These are phyloP conservation scores for Crenuchus spilurus DNA, from an alignment of 2,797 vertebrate genomes.

Conservation along the genomic window DNA sequence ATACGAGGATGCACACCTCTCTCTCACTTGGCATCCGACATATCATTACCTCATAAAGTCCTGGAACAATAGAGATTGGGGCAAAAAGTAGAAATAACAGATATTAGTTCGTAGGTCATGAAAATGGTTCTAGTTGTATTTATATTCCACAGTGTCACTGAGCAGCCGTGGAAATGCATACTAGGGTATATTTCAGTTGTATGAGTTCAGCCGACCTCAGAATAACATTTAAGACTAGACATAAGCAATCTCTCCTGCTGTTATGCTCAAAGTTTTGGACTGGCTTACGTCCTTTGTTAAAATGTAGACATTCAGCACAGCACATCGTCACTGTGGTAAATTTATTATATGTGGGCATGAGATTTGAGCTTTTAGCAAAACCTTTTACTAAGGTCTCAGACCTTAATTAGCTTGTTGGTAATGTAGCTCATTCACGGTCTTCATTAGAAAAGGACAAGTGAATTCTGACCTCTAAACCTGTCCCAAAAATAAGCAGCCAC, in stretches of 20 bases:
- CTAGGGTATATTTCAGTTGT: too few relatives aligned
- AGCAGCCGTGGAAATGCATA: too few relatives aligned
- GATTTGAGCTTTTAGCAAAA: too few relatives aligned
- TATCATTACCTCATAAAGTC: constrained; percentile 47
- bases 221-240: not conserved
- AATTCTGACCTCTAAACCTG: too few relatives aligned
- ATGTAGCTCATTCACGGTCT: too few relatives aligned
- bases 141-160: not conserved
- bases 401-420: too few relatives aligned
- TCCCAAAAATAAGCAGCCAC: too few relatives aligned
- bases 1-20: constrained; percentile 31
- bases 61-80: constrained; percentile 33
- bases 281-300: too few relatives aligned
- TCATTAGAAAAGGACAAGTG: too few relatives aligned
- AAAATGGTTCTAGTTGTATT: not conserved
- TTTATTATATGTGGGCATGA: too few relatives aligned
- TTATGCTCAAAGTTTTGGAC: too few relatives aligned
- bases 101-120: not conserved
- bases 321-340: not conserved
- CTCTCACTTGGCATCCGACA: constrained; percentile 36
- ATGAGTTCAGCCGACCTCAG: not conserved
- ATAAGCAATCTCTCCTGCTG: not conserved
- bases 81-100: constrained; percentile 7
- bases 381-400: too few relatives aligned
- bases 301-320: not conserved